Percentiles rank a stretch among this genome's conserved stretches.
These are phyloP conservation scores for Bujurquina vittata DNA, from an alignment of 2,113 vertebrate species.

Conservation along the genomic window DNA sequence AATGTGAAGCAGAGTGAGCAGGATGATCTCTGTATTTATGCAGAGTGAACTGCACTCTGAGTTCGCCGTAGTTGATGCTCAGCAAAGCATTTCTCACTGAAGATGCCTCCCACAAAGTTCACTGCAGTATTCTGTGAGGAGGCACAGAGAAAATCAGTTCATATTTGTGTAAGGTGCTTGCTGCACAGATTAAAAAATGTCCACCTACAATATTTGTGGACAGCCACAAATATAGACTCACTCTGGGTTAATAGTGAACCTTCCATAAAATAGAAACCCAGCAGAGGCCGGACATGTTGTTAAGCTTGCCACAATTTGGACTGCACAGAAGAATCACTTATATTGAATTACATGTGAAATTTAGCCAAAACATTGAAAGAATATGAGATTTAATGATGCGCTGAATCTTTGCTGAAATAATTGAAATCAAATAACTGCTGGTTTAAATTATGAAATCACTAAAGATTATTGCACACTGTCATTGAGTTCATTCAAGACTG, in stretches of 20 bases:
- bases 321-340: background rate
- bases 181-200: constrained; percentile 7
- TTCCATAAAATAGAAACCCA: background rate
- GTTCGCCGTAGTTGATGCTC: constrained; percentile 41
- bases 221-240: background rate
- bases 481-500: background rate
- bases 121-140: constrained; percentile 45
- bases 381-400: background rate
- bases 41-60: constrained; percentile 34
- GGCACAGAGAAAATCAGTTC: constrained; percentile 27
- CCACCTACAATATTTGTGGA: background rate
- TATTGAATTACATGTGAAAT: background rate
- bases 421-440: background rate
- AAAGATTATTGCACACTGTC: background rate
- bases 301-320: background rate
- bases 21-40: constrained; percentile 33
- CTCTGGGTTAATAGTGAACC: background rate
- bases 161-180: constrained; percentile 34
- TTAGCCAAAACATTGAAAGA: background rate
- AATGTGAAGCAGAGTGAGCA: constrained; percentile 20
- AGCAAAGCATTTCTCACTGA: constrained; percentile 44
- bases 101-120: constrained; percentile 58
- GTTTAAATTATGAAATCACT: constrained; percentile 9
- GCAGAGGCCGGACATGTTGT: background rate
- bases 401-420: background rate